These are phyloP conservation scores for Antennarius maculatus DNA, from an alignment of 2,797 vertebrate species.

Conservation along the genomic window DNA sequence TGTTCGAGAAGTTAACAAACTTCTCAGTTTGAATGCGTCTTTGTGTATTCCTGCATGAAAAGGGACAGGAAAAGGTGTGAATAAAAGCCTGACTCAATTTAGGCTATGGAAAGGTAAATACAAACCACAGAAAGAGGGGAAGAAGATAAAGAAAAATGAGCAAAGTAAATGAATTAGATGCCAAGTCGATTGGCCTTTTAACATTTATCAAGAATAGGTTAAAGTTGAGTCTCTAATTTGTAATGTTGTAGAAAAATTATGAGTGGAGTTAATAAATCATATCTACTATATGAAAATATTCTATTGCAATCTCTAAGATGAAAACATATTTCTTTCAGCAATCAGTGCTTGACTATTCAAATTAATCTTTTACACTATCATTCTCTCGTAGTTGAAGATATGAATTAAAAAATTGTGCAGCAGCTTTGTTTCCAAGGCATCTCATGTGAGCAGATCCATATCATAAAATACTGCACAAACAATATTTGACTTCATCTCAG, in stretches of 20 bases:
- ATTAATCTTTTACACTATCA: not conserved
- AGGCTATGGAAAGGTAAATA: not conserved
- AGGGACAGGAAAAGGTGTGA: not conserved
- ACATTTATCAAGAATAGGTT: too few species aligned
- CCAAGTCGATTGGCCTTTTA: not conserved
- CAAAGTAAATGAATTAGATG: constrained; percentile 14
- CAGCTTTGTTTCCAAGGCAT: not conserved
- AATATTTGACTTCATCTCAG: constrained; percentile 38
- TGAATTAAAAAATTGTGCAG: constrained; percentile 17
- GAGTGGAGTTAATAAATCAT: not conserved
- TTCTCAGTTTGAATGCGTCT: constrained; percentile 2
- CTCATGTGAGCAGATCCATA: constrained; percentile 33
- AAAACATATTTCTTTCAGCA: constrained; percentile 1
- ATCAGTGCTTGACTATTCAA: not conserved
- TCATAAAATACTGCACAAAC: constrained; percentile 32
- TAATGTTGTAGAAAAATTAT: not conserved
- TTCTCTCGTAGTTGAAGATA: constrained; percentile 3
- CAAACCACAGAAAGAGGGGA: constrained; percentile 7
- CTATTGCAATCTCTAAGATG: not conserved
- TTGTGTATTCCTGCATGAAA: constrained; percentile 7
- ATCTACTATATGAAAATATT: not conserved
- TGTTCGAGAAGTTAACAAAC: constrained; percentile 22
- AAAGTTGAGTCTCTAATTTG: too few species aligned
- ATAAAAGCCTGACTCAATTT: not conserved
- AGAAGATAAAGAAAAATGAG: constrained; percentile 11